phyloP scores from a whole-genome alignment of 2,797 vertebrate genomes.

The Etheostoma nigrum region DNA sequence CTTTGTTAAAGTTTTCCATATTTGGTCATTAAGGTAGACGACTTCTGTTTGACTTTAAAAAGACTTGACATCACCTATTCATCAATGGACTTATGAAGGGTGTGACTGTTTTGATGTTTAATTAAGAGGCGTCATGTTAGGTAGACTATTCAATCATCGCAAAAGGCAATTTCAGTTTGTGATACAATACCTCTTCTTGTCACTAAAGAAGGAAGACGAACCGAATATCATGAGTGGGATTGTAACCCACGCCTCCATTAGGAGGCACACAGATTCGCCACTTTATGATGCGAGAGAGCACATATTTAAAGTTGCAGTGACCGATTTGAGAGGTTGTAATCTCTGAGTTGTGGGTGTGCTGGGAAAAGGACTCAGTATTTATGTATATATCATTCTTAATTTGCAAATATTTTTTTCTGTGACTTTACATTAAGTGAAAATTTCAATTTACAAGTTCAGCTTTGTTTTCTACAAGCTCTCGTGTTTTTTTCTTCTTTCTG shows the following conservation, averaged over 20 bases:
- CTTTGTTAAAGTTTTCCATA: background rate
- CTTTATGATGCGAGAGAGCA: no score
- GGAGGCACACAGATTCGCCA: background rate
- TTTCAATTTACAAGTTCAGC: no score
- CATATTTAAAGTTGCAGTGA: no score
- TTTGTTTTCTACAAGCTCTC: no score
- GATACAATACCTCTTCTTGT: background rate
- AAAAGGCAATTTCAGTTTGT: conserved; percentile 15
- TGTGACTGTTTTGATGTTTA: conserved; percentile 8
- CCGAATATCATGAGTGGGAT: conserved; percentile 12
- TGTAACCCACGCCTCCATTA: background rate
- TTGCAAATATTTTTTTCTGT: no score
- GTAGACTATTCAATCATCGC: background rate
- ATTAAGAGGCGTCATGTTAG: background rate
- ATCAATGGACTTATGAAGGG: background rate
- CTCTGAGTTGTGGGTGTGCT: no score
- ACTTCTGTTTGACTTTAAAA: background rate
- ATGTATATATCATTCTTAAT: no score
- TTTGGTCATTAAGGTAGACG: background rate
- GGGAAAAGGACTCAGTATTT: no score
- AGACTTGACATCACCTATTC: background rate
- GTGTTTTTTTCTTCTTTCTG: no score
- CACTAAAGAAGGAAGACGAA: background rate
- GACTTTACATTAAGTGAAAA: no score
- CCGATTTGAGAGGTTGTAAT: no score